A percentile compares a stretch with the other conserved stretches of the same genome.
phyloP scores from a whole-genome alignment of 2,888 invertebrate genomes.

The Acronicta leporina region DNA sequence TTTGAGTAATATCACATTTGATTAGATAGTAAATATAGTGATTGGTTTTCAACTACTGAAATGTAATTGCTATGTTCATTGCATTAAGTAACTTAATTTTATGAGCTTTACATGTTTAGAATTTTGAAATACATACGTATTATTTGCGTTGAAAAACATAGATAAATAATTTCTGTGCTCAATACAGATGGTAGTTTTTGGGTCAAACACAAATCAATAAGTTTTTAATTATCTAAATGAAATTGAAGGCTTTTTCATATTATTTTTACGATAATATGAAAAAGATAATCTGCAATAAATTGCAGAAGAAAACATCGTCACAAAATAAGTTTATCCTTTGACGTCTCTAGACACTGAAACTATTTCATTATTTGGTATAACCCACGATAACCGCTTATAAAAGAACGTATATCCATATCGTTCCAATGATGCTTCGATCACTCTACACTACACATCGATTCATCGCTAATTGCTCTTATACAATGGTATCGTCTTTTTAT shows the following conservation, averaged over 20 bases:
- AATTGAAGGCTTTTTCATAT: no score
- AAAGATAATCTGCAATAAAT: no score
- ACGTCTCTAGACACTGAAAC: no score
- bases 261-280: no score
- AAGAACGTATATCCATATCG: slow-evolving; percentile 19
- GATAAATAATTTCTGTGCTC: no score
- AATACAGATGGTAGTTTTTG: no score
- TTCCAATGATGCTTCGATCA: slow-evolving; percentile 27
- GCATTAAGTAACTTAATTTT: background rate
- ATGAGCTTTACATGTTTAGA: background rate
- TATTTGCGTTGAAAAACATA: no score
- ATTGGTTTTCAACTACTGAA: slow-evolving; percentile 32
- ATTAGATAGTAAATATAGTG: slow-evolving; percentile 23
- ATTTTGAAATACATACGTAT: background rate
- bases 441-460: slow-evolving; percentile 8
- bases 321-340: no score
- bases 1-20: slow-evolving; percentile 27
- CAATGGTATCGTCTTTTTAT: slow-evolving; percentile 31
- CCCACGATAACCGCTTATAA: slow-evolving; percentile 14
- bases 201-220: no score
- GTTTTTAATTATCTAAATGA: no score
- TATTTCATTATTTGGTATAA: background rate
- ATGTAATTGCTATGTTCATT: slow-evolving; percentile 14
- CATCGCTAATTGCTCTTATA: slow-evolving; percentile 40
- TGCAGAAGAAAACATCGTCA: no score